Conservation (phyloP, 23 tunicate genomes). For the Phallusia fumigata region DNA sequence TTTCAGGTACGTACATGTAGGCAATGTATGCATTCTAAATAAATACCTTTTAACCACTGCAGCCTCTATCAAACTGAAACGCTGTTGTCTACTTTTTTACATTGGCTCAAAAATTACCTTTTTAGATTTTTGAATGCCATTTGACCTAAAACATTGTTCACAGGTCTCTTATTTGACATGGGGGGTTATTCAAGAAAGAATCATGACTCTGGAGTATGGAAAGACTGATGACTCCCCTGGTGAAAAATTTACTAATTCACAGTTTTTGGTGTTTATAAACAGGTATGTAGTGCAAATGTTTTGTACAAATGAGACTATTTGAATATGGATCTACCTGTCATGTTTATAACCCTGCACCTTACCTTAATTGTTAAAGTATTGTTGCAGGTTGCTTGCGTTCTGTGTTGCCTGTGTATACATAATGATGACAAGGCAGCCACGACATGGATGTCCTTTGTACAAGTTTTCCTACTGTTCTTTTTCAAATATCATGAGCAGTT, state of each 20-base stretch:
- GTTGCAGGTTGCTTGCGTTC: constrained; percentile 75
- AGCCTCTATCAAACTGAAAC: too few species aligned
- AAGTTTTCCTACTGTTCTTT: constrained; percentile 92
- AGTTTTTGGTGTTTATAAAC: constrained; percentile 96
- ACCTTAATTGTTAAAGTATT: background rate
- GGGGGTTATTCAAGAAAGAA: constrained; percentile 98
- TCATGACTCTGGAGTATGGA: constrained; percentile 94
- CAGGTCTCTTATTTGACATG: constrained; percentile 94
- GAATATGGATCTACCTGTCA: too few species aligned
- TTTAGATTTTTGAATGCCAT: too few species aligned
- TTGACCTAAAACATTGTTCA: background rate
- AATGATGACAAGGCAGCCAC: constrained; percentile 53
- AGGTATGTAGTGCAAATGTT: constrained; percentile 30
- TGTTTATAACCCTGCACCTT: background rate
- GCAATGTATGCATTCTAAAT: too few species aligned
- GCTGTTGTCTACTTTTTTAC: too few species aligned
- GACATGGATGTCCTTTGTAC: constrained; percentile 91
- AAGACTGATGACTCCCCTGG: constrained; percentile 61
- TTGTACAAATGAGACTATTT: too few species aligned
- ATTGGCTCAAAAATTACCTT: too few species aligned
- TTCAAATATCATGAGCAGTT: constrained; percentile 97
- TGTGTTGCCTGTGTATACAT: constrained; percentile 77
- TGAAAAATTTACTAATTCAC: constrained; percentile 96
- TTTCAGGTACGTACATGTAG: too few species aligned
- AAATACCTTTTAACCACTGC: too few species aligned